Base-by-base conservation (phyloP, 2,797 vertebrate genomes). In the Cirrhinus molitorella region DNA sequence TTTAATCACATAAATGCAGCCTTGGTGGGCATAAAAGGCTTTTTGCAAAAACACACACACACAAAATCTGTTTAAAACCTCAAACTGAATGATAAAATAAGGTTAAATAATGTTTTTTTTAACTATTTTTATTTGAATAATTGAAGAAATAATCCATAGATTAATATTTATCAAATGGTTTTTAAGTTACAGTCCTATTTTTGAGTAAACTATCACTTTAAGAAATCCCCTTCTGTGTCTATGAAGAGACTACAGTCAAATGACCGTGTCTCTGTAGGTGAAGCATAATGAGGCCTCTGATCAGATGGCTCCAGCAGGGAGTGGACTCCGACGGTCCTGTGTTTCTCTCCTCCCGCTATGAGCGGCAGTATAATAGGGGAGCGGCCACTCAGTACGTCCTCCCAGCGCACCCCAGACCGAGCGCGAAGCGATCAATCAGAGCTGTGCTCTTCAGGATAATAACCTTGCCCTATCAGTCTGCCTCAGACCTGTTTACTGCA, bases 401-500 rank as follows among this genome's bases (percentile, higher is more conserved):
- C 67, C 9, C 67, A 65, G 70, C 53, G 28, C 59, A 67, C 49
- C 80, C 86, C 85, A 89, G 87, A 86, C 65, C 73, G 57, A 59
- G 76, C 19, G 65, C 28, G 14, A 70, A 45, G 86, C 79, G 85
- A 94, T 94, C 92, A 90, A 93, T 92, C 91, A 91, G 79, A 49
- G 85, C 84, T 77, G 85, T 83, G 88, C 88, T 81, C 83, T 89
- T 88, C 84, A 47, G 91, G 86, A 92, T 92, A 89, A 88, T 90
- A 90, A 86, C 88, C 73, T 55, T 90, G 90, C 89, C 88, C 90
- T 88, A 88, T 90, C 89, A 85, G 85, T 90, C 90, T 87, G 89
- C 88, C 86, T 89, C 88, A 87, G 89, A 89, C 89, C 89, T 92
- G 90, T 91, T 92, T 92, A 91, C 88, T 85, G 87, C 88, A 89